phyloP scores from a whole-genome alignment of 2,113 vertebrate species.

The Neodon shergylaensis region DNA sequence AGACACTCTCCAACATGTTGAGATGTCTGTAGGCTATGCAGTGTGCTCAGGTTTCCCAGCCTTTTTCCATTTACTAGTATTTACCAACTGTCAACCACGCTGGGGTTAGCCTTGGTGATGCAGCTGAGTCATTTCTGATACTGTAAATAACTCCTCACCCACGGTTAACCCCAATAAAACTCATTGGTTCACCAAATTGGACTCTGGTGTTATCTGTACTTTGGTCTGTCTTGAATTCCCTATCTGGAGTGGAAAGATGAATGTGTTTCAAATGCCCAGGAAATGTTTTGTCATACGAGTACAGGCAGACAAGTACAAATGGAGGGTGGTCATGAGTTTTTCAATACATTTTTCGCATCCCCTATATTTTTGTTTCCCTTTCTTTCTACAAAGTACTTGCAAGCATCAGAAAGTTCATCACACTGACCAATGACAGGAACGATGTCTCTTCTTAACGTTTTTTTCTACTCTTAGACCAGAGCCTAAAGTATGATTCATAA shows the following conservation, averaged over 20 bases:
- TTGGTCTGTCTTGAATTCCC: not conserved
- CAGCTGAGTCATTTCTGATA: not conserved
- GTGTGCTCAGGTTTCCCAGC: not conserved
- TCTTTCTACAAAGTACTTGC: not conserved
- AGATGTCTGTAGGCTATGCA: not conserved
- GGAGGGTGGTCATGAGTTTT: constrained; percentile 9
- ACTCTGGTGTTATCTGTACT: not conserved
- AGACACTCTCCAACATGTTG: not conserved
- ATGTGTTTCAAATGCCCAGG: not conserved
- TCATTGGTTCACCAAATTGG: not conserved
- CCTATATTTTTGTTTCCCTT: constrained; percentile 30
- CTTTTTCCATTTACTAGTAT: not conserved
- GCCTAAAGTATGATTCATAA: not conserved
- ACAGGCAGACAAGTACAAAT: constrained; percentile 33
- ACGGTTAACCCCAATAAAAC: not conserved
- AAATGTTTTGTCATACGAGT: not conserved
- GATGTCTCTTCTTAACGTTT: not conserved
- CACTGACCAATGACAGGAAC: not conserved
- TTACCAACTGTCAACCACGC: not conserved
- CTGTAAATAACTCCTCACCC: not conserved
- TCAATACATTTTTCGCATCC: not conserved
- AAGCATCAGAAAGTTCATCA: constrained; percentile 38
- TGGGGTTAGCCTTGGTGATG: not conserved
- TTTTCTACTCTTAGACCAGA: constrained; percentile 1
- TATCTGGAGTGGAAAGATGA: not conserved